A percentile compares a stretch with the other conserved stretches of the same genome.
These are phyloP conservation scores for Dyspetes luteomarginatus DNA, from an alignment of 2,888 invertebrate genomes.

Conservation along the genomic window DNA sequence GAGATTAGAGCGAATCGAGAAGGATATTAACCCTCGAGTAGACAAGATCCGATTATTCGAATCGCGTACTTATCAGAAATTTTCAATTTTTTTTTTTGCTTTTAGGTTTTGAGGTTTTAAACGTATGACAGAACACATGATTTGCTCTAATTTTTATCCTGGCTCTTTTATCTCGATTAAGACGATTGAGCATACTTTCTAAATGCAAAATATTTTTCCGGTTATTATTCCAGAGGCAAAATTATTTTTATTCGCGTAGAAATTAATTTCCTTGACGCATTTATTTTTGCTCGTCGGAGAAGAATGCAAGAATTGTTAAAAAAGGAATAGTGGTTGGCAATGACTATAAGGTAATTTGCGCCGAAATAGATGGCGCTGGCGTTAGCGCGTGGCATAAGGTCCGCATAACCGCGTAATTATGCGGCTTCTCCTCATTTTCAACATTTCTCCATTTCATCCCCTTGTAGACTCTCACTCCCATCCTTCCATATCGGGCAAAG, in stretches of 20 bases:
- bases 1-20: conserved; percentile 56
- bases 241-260: too few species aligned
- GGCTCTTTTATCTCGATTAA: too few species aligned
- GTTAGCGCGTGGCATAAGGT: conserved; percentile 64
- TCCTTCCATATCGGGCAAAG: conserved; percentile 52
- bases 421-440: conserved; percentile 70
- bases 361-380: conserved; percentile 70
- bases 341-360: conserved; percentile 66
- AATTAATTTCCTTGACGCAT: too few species aligned
- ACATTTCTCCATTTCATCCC: conserved; percentile 55
- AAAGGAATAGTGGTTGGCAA: too few species aligned
- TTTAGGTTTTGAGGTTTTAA: not conserved
- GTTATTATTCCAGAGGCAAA: too few species aligned
- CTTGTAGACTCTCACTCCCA: conserved; percentile 40
- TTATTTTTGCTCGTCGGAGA: too few species aligned
- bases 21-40: conserved; percentile 31
- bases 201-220: too few species aligned
- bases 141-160: too few species aligned
- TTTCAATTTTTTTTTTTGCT: not conserved
- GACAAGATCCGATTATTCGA: conserved; percentile 57
- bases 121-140: not conserved
- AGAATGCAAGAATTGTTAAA: too few species aligned
- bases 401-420: conserved; percentile 73
- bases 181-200: too few species aligned
- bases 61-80: conserved; percentile 35